phyloP scores from a whole-genome alignment of 2,888 invertebrate species.

The Drosophila mettleri region DNA sequence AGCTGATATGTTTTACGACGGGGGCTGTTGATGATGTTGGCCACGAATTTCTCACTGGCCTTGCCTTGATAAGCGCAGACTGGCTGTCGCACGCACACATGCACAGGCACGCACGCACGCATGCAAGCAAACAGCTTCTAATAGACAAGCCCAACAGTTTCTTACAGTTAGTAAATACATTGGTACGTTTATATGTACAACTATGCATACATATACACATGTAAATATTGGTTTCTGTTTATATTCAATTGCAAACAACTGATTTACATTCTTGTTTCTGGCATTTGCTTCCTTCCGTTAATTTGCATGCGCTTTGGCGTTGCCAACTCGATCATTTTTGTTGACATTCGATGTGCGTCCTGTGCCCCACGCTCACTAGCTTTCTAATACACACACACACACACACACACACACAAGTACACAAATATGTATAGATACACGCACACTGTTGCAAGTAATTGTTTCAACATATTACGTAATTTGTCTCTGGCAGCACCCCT shows the following conservation, averaged over 20 bases:
- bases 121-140: conserved; percentile 10
- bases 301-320: conserved; percentile 27
- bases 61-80: conserved; percentile 73
- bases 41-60: conserved; percentile 54
- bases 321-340: conserved; percentile 22
- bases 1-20: conserved; percentile 36
- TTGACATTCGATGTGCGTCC: conserved; percentile 43
- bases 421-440: background rate
- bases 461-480: conserved; percentile 54
- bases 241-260: conserved; percentile 15
- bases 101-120: conserved; percentile 10
- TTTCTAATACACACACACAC: conserved; percentile 10
- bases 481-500: conserved; percentile 30
- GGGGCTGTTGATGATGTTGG: conserved; percentile 35
- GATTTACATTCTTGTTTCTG: conserved; percentile 17
- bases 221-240: background rate
- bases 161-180: conserved; percentile 30
- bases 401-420: conserved; percentile 2
- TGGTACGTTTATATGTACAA: background rate
- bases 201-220: background rate
- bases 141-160: conserved; percentile 46
- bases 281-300: conserved; percentile 26
- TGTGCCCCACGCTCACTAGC: conserved; percentile 12
- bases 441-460: conserved; percentile 30
- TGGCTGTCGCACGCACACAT: conserved; percentile 46